Percentiles rank a stretch among this genome's conserved stretches.
Conservation (phyloP, 2,113 vertebrate species). For the Eulemur macaco region DNA sequence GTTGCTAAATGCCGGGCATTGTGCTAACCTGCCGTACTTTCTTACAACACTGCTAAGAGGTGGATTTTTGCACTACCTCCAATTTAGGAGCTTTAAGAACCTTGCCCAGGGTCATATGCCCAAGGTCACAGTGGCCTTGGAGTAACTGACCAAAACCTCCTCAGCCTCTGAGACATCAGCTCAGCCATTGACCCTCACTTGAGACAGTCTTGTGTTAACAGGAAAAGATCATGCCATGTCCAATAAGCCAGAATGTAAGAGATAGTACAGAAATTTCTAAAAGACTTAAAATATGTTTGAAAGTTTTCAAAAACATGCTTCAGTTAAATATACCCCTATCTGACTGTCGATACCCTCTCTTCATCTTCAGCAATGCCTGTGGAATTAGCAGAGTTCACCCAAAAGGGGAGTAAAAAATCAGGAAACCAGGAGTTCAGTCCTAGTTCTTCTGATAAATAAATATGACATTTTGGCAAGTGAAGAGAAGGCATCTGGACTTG, state of each 20-base stretch:
- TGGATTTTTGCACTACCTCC: background rate
- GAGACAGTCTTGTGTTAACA: background rate
- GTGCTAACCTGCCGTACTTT: background rate
- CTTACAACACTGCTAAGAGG: rapidly evolving
- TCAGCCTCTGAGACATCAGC: background rate
- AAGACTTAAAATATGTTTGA: background rate
- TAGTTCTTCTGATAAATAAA: background rate
- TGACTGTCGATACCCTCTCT: background rate
- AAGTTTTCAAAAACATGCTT: background rate
- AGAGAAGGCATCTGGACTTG: background rate
- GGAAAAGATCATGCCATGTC: background rate
- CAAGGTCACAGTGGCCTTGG: background rate
- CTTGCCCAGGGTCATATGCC: background rate
- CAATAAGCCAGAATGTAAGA: background rate
- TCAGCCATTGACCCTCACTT: rapidly evolving
- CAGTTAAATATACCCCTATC: background rate
- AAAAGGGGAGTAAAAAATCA: background rate
- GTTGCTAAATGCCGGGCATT: background rate
- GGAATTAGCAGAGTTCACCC: background rate
- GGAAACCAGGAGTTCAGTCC: background rate
- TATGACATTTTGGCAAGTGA: background rate
- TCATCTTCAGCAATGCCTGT: background rate
- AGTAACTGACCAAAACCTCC: background rate
- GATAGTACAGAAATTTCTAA: background rate
- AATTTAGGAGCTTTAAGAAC: background rate